Evolutionary conservation across 2,888 invertebrate genomes (phyloP), one percentile per base, ranked within the genome.

Genomic region (Reticulitermes lucifugus): DNA sequence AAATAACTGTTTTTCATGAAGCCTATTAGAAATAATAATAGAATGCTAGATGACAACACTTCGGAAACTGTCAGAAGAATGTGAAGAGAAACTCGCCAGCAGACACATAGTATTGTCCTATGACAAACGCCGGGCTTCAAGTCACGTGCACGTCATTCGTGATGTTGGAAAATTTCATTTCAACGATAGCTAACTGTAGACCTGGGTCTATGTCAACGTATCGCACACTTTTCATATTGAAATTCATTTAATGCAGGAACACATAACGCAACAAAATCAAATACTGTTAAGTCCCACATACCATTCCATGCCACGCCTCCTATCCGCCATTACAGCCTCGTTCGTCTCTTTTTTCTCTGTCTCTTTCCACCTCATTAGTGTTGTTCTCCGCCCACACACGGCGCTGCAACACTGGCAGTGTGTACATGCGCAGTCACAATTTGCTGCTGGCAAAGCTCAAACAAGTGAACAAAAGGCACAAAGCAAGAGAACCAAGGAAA

Each of bases 341-440:
- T 71, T 75, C 29, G 70, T 84, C 60, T 46, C 82, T 81, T 60
- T 41, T 73, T 84, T 79, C 79, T 18, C 79, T 81, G 43, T 81
- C 82, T 77, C 82, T 79, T 85, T 85, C 84, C 84, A 73, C 81
- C 86, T 86, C 86, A 86, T 84, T 86, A 86, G 80, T 84, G 86
- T 51, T 46, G 82, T 75, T 59, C 81, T 81, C 86, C 84, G 81
- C 85, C 84, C 77, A 84, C 85, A 80, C 86, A 75, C 83, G 55
- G 85, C 85, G 85, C 83, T 85, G 46, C 29, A 35, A 35, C 79
- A 43, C 18, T n/a, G 22, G 35, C 59, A 14, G 51, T 43, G 29
- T 41, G 79, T 73, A 77, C 85, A 43, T 71, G 79, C 83, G 73
- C 83, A 12, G 65, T 81, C 81, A 65, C 81, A 81, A 60, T 81